Base-by-base conservation (phyloP, 1,140 invertebrate genomes). In the Heliconius hewitsoni region DNA sequence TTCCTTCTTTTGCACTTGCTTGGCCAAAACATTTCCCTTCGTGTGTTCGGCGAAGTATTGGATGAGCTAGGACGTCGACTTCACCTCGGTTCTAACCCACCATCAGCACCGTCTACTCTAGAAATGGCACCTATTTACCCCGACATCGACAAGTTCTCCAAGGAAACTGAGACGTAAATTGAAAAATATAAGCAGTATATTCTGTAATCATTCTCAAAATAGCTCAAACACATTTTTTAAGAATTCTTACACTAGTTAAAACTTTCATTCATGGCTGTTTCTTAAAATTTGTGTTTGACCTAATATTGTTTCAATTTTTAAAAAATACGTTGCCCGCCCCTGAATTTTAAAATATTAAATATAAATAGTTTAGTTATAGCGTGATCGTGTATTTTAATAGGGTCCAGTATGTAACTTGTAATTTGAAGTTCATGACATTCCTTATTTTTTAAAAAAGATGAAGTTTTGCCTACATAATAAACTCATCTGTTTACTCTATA, bases 81-180 rank as follows among this genome's bases (percentile, higher is more conserved):
- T 37, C 97, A 97, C 77, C 92, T 96, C 57, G 96, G 96, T 8
- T 97, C 97, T 73, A 96, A 97, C 88, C 96, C 96, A 79, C 97
- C 97, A 1, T 98, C 97, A 1, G 97, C 97, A 8, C 97, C 97
- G 0, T 97, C 97, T 80, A 98, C 97, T 8, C 90, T 98, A 66
- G 97, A 98, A 94, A 97, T 98, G 96, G 96, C 96, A 46, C 97
- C 97, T 2, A 97, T 98, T 76, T 98, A 98, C 90, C 97, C 97
- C 23, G 96, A 97, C 89, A 96, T 97, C 81, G 96, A 97, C 84
- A 96, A 96, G 89, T 97, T 96, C 89, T 95, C 96, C 83, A 97
- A 97, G 92, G 97, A 98, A 91, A 97, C 97, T 52, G 97, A 97
- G 94, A 97, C 97, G 93, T 97, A 97, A 96, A 80, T 78, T 27